A percentile compares a stretch with the other conserved stretches of the same genome.
Conservation (phyloP, 1,140 invertebrate species). For the Arctopsyche grandis region DNA sequence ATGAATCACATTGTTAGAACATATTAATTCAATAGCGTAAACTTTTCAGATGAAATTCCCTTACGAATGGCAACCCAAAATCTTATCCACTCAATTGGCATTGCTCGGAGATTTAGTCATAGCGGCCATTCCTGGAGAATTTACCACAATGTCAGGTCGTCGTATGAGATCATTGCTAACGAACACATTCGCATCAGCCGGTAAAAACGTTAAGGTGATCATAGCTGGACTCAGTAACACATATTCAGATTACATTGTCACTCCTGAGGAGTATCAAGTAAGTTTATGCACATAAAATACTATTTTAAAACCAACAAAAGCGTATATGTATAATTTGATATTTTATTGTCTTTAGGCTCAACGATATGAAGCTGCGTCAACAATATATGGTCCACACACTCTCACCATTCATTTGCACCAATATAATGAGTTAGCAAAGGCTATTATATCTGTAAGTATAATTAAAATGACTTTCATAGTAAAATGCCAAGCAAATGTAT, state of each 20-base stretch:
- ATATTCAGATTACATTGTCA: constrained; percentile 90
- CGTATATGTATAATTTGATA: too few relatives aligned
- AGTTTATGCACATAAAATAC: background rate
- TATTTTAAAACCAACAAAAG: background rate
- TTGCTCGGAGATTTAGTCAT: constrained; percentile 80
- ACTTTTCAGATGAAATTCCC: constrained; percentile 79
- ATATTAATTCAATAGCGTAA: background rate
- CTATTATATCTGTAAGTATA: constrained; percentile 71
- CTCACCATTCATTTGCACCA: constrained; percentile 84
- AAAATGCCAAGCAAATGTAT: too few relatives aligned
- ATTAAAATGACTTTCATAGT: too few relatives aligned
- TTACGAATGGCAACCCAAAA: constrained; percentile 88
- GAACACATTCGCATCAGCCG: constrained; percentile 64
- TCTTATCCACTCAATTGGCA: constrained; percentile 84
- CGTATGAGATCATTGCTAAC: constrained; percentile 76
- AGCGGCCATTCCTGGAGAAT: constrained; percentile 89
- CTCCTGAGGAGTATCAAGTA: constrained; percentile 93
- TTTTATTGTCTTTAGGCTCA: constrained; percentile 71
- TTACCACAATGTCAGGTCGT: constrained; percentile 94
- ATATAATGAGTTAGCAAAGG: constrained; percentile 75
- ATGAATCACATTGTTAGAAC: too few relatives aligned
- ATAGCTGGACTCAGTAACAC: constrained; percentile 90
- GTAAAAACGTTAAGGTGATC: constrained; percentile 71
- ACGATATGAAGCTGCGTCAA: constrained; percentile 93
- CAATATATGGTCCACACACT: constrained; percentile 91